A percentile compares a stretch with the other conserved stretches of the same genome.
phyloP scores from a whole-genome alignment of 2,888 invertebrate species.

The Hyles lineata region DNA sequence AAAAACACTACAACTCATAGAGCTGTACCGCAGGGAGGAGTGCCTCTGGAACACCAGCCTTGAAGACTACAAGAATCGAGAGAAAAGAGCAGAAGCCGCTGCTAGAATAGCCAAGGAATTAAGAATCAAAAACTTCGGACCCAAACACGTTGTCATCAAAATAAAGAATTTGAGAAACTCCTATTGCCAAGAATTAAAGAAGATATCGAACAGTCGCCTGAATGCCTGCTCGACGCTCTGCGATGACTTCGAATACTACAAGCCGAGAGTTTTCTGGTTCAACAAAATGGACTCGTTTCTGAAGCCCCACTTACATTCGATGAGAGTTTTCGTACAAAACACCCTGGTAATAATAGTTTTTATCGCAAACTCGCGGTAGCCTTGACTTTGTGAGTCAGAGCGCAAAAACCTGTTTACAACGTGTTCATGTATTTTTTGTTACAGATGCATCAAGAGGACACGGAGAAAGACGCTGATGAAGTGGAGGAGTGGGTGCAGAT shows the following conservation, averaged over 20 bases:
- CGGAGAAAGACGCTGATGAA: slow-evolving; percentile 27
- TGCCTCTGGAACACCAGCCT: slow-evolving; percentile 59
- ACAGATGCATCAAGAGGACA: slow-evolving; percentile 29
- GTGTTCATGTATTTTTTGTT: slow-evolving; percentile 17
- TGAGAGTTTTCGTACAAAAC: slow-evolving; percentile 25
- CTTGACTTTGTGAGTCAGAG: slow-evolving; percentile 38
- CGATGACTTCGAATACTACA: slow-evolving; percentile 42
- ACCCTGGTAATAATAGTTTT: slow-evolving; percentile 29
- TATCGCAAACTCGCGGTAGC: slow-evolving; percentile 23
- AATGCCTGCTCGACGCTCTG: slow-evolving; percentile 27
- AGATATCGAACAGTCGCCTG: slow-evolving; percentile 49
- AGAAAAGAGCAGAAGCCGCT: slow-evolving; percentile 46
- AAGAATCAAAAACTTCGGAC: slow-evolving; percentile 55
- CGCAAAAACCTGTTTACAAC: slow-evolving; percentile 15
- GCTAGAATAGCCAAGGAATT: slow-evolving; percentile 56
- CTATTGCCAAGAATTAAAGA: slow-evolving; percentile 67
- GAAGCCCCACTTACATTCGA: slow-evolving; percentile 52
- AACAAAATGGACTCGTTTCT: slow-evolving; percentile 61
- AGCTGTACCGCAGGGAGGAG: slow-evolving; percentile 55
- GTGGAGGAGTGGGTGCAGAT: slow-evolving; percentile 34
- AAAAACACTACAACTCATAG: slow-evolving; percentile 56
- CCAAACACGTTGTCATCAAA: slow-evolving; percentile 61
- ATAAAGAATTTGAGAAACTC: slow-evolving; percentile 68
- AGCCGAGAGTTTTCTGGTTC: slow-evolving; percentile 60
- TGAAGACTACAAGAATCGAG: slow-evolving; percentile 51